Percentiles rank a stretch among this genome's conserved stretches.
Evolutionary conservation across 2,113 vertebrate species (phyloP).

Genomic region (Sebastes fasciatus): DNA sequence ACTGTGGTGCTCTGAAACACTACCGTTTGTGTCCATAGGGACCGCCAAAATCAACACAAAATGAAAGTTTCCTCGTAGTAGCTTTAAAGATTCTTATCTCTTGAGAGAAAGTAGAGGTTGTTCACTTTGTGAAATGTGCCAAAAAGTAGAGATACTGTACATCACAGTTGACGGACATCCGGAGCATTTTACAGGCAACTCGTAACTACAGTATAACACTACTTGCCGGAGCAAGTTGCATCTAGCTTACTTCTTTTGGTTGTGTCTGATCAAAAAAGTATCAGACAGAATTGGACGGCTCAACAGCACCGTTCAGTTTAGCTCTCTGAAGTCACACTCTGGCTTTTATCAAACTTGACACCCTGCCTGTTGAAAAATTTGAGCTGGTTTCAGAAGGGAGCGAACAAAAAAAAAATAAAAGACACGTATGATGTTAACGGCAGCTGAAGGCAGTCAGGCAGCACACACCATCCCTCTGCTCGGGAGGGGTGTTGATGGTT

Average conservation of each 20-base stretch:
- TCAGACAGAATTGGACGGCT: not conserved
- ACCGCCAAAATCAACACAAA: too few species aligned
- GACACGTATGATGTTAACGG: constrained; percentile 4
- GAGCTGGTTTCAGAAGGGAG: not conserved
- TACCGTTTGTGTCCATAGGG: too few species aligned
- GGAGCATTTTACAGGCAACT: not conserved
- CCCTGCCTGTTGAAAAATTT: constrained; percentile 12
- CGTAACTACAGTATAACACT: not conserved
- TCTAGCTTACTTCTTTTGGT: not conserved
- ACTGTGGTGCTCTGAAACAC: too few species aligned
- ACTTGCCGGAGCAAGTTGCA: not conserved
- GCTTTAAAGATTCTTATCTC: constrained; percentile 1
- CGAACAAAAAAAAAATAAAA: not conserved
- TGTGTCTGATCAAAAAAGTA: constrained; percentile 3
- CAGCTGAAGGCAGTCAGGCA: constrained; percentile 23
- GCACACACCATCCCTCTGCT: constrained; percentile 39
- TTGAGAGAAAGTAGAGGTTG: not conserved
- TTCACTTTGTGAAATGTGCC: constrained; percentile 4
- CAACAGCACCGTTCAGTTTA: not conserved
- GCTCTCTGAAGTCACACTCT: constrained; percentile 6
- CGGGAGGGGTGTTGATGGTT: constrained; percentile 45
- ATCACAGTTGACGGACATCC: not conserved
- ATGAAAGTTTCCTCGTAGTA: not conserved
- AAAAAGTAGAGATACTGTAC: not conserved
- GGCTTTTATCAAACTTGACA: constrained; percentile 36